These are phyloP conservation scores for Drosophila suzukii DNA, from an alignment of 1,140 invertebrate species.

Conservation along the genomic window DNA sequence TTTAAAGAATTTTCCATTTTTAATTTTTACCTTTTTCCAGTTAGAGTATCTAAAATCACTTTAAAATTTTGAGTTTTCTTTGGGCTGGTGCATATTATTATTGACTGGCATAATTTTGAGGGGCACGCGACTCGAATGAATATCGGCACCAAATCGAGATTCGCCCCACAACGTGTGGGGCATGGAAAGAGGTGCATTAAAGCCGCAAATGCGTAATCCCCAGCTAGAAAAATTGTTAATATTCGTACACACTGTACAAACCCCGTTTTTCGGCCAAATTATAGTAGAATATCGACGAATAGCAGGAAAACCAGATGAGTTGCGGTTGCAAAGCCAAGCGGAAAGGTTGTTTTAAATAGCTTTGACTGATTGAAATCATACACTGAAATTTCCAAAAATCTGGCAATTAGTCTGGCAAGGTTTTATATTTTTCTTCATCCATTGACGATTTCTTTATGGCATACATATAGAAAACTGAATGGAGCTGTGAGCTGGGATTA, in stretches of 20 bases:
- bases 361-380: not conserved
- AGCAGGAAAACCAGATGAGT: conserved; percentile 9
- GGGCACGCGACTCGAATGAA: conserved; percentile 50
- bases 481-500: conserved; percentile 2
- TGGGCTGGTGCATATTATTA: conserved; percentile 35
- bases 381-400: not conserved
- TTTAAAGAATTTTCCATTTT: not conserved
- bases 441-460: not conserved
- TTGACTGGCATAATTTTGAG: conserved; percentile 49
- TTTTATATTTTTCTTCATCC: not conserved
- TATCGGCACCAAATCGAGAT: conserved; percentile 44
- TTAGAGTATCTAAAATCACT: conserved; percentile 10
- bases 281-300: not conserved
- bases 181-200: conserved; percentile 54
- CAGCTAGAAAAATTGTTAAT: not conserved
- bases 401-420: not conserved
- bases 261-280: not conserved
- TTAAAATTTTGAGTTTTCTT: not conserved
- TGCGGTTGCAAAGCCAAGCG: not conserved
- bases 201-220: conserved; percentile 53
- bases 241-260: not conserved
- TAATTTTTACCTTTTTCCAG: not conserved
- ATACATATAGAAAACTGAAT: conserved; percentile 64
- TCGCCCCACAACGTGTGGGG: conserved; percentile 35
- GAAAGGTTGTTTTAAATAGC: not conserved